Base-by-base conservation (phyloP, 1,140 invertebrate genomes). In the Drosophila bocki region DNA sequence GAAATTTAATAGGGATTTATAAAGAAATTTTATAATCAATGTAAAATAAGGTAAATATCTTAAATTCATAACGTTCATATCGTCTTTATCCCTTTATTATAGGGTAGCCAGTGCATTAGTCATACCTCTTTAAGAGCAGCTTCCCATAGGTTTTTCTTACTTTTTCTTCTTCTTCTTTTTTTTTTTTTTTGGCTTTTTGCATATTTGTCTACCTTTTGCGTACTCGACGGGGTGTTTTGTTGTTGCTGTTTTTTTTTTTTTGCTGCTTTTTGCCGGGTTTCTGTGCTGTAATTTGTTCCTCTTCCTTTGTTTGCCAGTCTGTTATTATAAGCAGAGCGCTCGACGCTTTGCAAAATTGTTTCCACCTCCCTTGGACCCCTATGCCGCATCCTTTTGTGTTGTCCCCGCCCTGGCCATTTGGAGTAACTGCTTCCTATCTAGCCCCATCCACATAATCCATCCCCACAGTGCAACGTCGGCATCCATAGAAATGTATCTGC, bases 281-380 rank as follows among this genome's bases (percentile, higher is more conserved):
- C 79, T 84, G 77, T 85, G 81, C 81, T 85, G 71, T 85, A 83
- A 84, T 84, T 84, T 83, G 75, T 83, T 83, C 78, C 81, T 78
- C 80, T 83, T 83, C 82, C 82, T 83, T 83, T 83, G 82, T 83
- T 83, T 83, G 82, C 81, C 50, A 58, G 80, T 70, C 83, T 86
- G 83, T 88, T 86, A 88, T 86, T 86, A 86, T 88, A 88, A 86
- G 76, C 84, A 83, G 37, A 75, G 75, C 78, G 75, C 80, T 82
- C 84, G 75, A 74, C 82, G 84, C 84, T 86, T 83, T 88, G 77
- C 71, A 75, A 87, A 87, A 87, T 87, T 87, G 85, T 83, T 87
- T 87, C 83, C 84, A 87, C 71, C 82, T 80, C 83, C 78, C 80
- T 60, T 45, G 22, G 13, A 35, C n/a, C 58, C 45, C 26, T 37